Conservation (phyloP, 2,797 vertebrate species). For the Halcyon smyrnensis region DNA sequence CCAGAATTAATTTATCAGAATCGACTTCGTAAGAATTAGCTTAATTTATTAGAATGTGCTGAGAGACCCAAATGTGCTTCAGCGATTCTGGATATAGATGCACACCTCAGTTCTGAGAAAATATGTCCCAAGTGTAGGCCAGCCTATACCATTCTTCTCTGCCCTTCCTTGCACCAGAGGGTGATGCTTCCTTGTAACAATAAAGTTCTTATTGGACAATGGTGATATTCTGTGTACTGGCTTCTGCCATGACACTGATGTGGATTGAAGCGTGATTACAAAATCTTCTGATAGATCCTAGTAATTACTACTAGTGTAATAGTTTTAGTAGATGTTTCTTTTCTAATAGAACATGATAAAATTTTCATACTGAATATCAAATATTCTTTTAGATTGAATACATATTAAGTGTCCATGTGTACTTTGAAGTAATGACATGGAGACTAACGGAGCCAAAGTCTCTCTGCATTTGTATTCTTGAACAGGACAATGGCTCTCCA, state of each 20-base stretch:
- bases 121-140: background rate
- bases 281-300: background rate
- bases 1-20: background rate
- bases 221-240: background rate
- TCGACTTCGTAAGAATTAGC: background rate
- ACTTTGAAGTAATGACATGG: background rate
- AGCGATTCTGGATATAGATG: background rate
- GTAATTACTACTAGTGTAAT: background rate
- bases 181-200: background rate
- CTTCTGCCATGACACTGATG: background rate
- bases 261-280: background rate
- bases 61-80: background rate
- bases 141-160: background rate
- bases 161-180: background rate
- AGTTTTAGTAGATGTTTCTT: background rate
- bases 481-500: background rate
- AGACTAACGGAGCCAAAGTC: background rate
- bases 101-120: background rate
- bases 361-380: background rate
- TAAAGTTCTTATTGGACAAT: background rate
- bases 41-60: background rate
- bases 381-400: background rate
- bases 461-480: background rate
- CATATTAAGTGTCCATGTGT: background rate
- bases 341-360: background rate